These are phyloP conservation scores for Atethmia centrago DNA, from an alignment of 2,888 invertebrate genomes.

Conservation along the genomic window DNA sequence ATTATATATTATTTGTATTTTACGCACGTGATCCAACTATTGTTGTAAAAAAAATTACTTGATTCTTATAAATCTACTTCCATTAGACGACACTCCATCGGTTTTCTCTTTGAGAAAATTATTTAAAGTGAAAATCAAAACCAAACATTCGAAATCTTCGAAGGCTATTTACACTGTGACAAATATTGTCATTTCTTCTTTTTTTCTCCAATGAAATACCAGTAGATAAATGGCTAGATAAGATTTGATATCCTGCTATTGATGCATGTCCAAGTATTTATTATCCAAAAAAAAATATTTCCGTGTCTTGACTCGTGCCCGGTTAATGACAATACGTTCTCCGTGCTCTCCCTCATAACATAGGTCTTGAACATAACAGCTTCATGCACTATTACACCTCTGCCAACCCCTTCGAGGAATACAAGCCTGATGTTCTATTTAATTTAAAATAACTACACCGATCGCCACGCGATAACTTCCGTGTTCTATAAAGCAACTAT, in stretches of 20 bases:
- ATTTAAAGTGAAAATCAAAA: not conserved
- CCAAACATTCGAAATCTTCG: not conserved
- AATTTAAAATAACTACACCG: not conserved
- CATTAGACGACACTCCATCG: not conserved
- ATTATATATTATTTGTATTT: constrained; percentile 17
- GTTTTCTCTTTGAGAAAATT: not conserved
- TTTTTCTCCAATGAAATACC: constrained; percentile 6
- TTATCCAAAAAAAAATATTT: not conserved
- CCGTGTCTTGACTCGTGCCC: not conserved
- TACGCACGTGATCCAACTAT: not conserved
- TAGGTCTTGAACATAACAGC: too few species aligned
- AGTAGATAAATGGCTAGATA: not conserved
- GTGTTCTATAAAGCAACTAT: constrained; percentile 16
- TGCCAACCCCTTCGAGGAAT: not conserved
- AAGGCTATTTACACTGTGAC: constrained; percentile 6
- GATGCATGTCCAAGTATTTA: not conserved
- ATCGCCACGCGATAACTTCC: constrained; percentile 34
- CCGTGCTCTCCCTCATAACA: not conserved
- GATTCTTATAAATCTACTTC: not conserved
- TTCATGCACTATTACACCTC: not conserved
- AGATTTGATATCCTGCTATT: constrained; percentile 31
- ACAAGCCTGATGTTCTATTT: not conserved
- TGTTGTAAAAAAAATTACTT: not conserved
- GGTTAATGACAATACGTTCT: not conserved
- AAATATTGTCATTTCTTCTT: constrained; percentile 33